phyloP scores from a whole-genome alignment of 2,888 invertebrate species.

The Epistrophe eligans region DNA sequence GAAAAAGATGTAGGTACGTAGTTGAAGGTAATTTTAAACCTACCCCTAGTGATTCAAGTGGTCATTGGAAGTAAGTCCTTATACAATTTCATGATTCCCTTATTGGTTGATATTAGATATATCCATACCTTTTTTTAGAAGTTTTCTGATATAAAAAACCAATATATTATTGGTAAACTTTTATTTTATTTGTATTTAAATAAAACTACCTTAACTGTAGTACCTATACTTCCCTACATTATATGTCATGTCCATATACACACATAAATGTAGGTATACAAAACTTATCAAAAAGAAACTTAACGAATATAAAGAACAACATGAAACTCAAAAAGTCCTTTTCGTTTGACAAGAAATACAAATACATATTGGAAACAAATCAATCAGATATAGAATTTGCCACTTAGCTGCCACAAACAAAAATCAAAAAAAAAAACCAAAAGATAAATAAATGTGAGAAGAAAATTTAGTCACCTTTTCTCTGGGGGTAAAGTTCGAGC shows the following conservation, averaged over 20 bases:
- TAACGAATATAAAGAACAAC: not conserved
- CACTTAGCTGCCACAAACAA: constrained; percentile 11
- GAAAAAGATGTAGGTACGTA: too few species aligned
- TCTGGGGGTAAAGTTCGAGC: constrained; percentile 11
- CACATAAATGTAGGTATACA: too few species aligned
- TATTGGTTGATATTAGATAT: not conserved
- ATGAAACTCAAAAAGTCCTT: constrained; percentile 13
- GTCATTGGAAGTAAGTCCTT: not conserved
- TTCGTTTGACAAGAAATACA: constrained; percentile 27
- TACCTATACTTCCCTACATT: too few species aligned
- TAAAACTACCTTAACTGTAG: not conserved
- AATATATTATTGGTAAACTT: not conserved
- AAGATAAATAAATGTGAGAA: constrained; percentile 34
- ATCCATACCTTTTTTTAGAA: too few species aligned
- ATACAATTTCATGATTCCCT: not conserved
- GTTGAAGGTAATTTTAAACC: too few species aligned
- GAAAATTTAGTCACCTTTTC: constrained; percentile 32
- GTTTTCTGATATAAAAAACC: not conserved
- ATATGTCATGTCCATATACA: too few species aligned
- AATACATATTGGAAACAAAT: constrained; percentile 14
- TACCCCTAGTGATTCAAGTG: not conserved
- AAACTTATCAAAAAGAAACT: constrained; percentile 15
- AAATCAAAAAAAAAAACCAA: not conserved
- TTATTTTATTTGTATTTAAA: constrained; percentile 5
- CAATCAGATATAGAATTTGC: constrained; percentile 32